Conservation (phyloP, 2,888 invertebrate species). For the Eupeodes luniger region DNA sequence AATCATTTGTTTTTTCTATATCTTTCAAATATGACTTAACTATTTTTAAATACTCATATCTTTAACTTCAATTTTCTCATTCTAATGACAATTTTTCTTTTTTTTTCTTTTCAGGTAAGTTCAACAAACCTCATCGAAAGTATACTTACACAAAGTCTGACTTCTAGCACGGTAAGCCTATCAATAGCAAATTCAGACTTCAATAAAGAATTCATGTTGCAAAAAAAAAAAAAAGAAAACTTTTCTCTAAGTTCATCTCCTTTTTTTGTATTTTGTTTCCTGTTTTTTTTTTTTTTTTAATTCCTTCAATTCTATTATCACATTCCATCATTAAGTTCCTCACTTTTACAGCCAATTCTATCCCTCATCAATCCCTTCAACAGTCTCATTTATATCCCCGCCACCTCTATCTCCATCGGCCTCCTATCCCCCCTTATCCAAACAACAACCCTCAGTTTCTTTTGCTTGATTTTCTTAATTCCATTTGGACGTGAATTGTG, state of each 20-base stretch:
- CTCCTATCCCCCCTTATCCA: neutral
- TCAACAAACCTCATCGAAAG: neutral
- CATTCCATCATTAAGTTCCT: slow-evolving; percentile 37
- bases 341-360: slow-evolving; percentile 40
- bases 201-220: neutral
- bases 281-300: slow-evolving; percentile 16
- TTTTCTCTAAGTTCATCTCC: slow-evolving; percentile 15
- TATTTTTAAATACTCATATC: too few species aligned
- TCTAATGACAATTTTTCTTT: neutral
- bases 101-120: slow-evolving; percentile 26
- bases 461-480: slow-evolving; percentile 59
- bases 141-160: neutral
- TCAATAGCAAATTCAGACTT: neutral
- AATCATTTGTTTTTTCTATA: too few species aligned
- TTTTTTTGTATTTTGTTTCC: neutral
- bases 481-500: slow-evolving; percentile 63
- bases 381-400: slow-evolving; percentile 14
- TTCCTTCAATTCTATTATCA: slow-evolving; percentile 36
- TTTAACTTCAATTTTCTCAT: neutral
- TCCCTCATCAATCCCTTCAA: slow-evolving; percentile 19
- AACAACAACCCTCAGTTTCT: neutral
- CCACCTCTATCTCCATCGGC: neutral
- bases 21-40: too few species aligned
- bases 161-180: slow-evolving; percentile 19
- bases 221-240: neutral